phyloP scores from a whole-genome alignment of 2,113 vertebrate species.

The Channa argus region DNA sequence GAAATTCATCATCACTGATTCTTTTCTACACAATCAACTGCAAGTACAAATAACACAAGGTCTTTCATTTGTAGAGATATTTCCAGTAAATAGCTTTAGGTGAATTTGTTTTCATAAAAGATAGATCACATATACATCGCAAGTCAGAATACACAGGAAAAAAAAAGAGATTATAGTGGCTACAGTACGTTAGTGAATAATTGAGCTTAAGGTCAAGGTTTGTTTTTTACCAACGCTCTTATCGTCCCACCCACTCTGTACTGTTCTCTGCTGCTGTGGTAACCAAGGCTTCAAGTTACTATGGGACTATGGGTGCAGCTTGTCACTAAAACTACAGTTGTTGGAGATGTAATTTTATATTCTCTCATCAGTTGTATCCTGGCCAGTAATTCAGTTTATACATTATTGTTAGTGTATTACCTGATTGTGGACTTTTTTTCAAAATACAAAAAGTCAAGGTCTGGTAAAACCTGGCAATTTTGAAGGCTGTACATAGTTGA shows the following conservation, averaged over 20 bases:
- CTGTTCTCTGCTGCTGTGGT: conserved; percentile 43
- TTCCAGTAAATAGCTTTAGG: not conserved
- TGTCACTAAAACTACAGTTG: not conserved
- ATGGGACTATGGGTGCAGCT: conserved; percentile 14
- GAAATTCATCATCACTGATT: conserved; percentile 58
- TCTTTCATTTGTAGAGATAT: not conserved
- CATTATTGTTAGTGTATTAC: not conserved
- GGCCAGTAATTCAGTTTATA: conserved; percentile 6
- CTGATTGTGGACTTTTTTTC: not conserved
- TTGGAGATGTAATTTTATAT: not conserved
- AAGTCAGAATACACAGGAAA: not conserved
- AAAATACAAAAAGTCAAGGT: too few relatives aligned
- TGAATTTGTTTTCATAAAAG: not conserved
- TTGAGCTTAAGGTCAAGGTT: conserved; percentile 32
- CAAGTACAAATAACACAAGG: conserved; percentile 47
- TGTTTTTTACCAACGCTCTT: conserved; percentile 2
- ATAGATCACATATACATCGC: not conserved
- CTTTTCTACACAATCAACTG: conserved; percentile 50
- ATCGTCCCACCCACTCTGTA: conserved; percentile 17
- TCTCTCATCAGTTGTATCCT: not conserved
- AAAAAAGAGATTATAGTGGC: not conserved
- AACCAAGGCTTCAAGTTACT: conserved; percentile 44
- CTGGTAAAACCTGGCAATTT: too few relatives aligned
- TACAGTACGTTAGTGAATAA: not conserved
- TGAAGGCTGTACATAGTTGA: too few relatives aligned